Conservation (phyloP, 2,113 vertebrate species). For the Trochalopteron elliotii region DNA sequence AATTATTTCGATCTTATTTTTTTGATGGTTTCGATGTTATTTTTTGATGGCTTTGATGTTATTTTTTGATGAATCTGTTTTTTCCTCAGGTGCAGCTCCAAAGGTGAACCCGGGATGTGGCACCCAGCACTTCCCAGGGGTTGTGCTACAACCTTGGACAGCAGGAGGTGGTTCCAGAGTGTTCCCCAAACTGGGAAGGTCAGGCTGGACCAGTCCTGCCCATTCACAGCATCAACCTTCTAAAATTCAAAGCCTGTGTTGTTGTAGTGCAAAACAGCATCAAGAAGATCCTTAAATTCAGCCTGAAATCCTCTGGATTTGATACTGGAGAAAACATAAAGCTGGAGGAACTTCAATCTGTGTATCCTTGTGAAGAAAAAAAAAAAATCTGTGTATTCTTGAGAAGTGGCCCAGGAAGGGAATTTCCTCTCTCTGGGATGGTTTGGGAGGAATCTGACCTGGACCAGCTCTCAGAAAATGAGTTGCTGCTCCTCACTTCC, state of each 20-base stretch:
- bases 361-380: accelerated
- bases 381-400: too few relatives aligned
- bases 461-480: accelerated
- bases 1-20: not conserved
- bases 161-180: not conserved
- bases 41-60: too few relatives aligned
- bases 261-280: too few relatives aligned
- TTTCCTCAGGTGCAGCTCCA: not conserved
- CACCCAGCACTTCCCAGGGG: not conserved
- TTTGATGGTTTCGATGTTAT: too few relatives aligned
- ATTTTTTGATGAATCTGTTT: not conserved
- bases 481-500: not conserved
- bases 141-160: not conserved
- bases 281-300: not conserved
- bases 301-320: not conserved
- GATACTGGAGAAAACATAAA: not conserved
- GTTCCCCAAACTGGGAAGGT: not conserved
- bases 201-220: not conserved
- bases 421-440: not conserved
- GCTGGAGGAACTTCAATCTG: not conserved
- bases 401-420: not conserved
- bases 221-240: not conserved
- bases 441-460: accelerated
- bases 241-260: too few relatives aligned
- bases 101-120: accelerated